These are phyloP conservation scores for Mirounga angustirostris DNA, from an alignment of 2,113 vertebrate species.

Conservation along the genomic window DNA sequence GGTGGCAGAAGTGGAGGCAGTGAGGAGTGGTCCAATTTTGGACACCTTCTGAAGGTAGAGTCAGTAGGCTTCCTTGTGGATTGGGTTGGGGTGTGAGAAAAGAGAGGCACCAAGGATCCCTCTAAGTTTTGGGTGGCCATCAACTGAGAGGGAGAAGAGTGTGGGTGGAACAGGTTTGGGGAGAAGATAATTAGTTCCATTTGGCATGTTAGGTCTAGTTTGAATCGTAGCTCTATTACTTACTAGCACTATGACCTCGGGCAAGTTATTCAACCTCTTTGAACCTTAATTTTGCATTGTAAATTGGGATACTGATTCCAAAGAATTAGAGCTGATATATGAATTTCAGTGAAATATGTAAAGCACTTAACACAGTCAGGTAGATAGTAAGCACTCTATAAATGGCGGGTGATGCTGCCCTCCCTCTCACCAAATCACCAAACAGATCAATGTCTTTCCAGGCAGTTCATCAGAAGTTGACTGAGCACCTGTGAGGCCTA, in stretches of 20 bases:
- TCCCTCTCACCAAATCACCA: background rate
- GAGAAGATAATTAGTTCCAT: conserved; percentile 54
- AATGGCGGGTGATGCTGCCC: background rate
- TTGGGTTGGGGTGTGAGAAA: background rate
- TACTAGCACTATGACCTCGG: conserved; percentile 53
- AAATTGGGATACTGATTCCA: conserved; percentile 33
- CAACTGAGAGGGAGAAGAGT: background rate
- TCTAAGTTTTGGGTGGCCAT: background rate
- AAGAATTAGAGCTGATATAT: background rate
- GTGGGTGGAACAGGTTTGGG: conserved; percentile 60
- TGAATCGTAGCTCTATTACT: conserved; percentile 33
- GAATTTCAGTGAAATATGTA: background rate
- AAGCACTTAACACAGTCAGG: background rate
- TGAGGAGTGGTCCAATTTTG: background rate
- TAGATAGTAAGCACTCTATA: background rate
- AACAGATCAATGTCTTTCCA: background rate
- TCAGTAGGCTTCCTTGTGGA: background rate
- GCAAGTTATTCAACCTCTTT: conserved; percentile 70
- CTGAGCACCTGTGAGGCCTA: background rate
- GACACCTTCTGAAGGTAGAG: background rate
- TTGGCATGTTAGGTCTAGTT: conserved; percentile 71
- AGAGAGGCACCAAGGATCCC: background rate
- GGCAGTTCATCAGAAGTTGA: background rate
- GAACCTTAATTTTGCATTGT: conserved; percentile 70
- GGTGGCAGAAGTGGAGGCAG: background rate